These are phyloP conservation scores for Dexiosoma caninum DNA, from an alignment of 2,888 invertebrate species.

Conservation along the genomic window DNA sequence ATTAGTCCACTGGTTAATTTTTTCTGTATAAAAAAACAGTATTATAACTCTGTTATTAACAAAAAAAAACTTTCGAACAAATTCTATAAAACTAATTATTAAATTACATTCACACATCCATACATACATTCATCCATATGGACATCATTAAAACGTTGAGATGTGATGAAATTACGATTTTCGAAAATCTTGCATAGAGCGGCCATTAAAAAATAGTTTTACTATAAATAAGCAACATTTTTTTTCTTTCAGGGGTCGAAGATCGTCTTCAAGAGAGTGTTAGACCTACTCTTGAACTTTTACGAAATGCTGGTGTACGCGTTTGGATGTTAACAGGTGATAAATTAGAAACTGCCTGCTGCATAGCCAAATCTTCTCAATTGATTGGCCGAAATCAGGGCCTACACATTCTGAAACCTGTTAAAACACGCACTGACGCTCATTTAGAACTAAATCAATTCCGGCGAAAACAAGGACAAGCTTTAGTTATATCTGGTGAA, in stretches of 20 bases:
- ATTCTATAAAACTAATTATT: no score
- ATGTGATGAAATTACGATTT: no score
- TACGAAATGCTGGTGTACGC: slow-evolving; percentile 91
- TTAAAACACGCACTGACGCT: slow-evolving; percentile 80
- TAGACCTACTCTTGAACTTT: slow-evolving; percentile 86
- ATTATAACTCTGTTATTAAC: no score
- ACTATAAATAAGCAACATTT: no score
- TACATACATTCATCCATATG: no score
- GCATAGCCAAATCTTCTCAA: slow-evolving; percentile 97
- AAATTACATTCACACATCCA: no score
- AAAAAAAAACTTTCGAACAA: no score
- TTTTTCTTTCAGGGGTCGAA: slow-evolving; percentile 82
- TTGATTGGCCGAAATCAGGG: slow-evolving; percentile 91
- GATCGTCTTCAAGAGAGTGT: slow-evolving; percentile 92
- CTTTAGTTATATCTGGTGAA: slow-evolving; percentile 84
- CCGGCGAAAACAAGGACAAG: slow-evolving; percentile 82
- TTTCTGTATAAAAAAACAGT: no score
- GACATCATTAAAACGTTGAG: no score
- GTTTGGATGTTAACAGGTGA: slow-evolving; percentile 97
- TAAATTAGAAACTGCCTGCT: slow-evolving; percentile 97
- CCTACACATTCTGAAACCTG: slow-evolving; percentile 77
- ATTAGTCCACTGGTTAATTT: no score
- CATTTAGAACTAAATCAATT: slow-evolving; percentile 83
- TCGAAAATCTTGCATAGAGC: no score
- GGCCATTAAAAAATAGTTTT: no score